phyloP scores from a whole-genome alignment of 2,797 vertebrate species.

The Hemitrygon akajei region DNA sequence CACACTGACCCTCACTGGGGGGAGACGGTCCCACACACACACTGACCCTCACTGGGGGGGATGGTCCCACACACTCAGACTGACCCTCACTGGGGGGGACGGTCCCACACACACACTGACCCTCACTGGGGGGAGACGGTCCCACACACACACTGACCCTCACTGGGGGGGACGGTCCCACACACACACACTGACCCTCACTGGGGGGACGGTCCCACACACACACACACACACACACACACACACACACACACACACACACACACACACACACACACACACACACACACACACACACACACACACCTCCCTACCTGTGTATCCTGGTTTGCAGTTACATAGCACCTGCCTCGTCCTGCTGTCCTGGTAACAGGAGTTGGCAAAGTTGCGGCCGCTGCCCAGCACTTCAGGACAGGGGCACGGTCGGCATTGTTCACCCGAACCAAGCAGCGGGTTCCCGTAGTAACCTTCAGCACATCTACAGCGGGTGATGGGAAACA shows the following conservation, averaged over 20 bases:
- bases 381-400: slow-evolving; percentile 75
- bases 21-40: too few relatives aligned
- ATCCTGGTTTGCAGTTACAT: slow-evolving; percentile 86
- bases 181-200: neutral
- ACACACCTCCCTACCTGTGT: slow-evolving; percentile 66
- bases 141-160: neutral
- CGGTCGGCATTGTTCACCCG: slow-evolving; percentile 75
- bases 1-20: neutral
- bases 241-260: too few relatives aligned
- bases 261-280: neutral
- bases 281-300: neutral
- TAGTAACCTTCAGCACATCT: slow-evolving; percentile 81
- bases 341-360: slow-evolving; percentile 70
- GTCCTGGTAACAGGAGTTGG: slow-evolving; percentile 85
- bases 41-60: too few relatives aligned
- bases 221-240: neutral
- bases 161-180: neutral
- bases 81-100: too few relatives aligned
- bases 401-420: slow-evolving; percentile 89
- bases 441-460: slow-evolving; percentile 76
- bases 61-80: too few relatives aligned
- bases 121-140: too few relatives aligned
- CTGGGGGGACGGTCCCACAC: too few relatives aligned
- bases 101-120: too few relatives aligned
- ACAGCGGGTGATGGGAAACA: neutral